phyloP scores from a whole-genome alignment of 2,113 vertebrate species.

The Urocolius indicus region DNA sequence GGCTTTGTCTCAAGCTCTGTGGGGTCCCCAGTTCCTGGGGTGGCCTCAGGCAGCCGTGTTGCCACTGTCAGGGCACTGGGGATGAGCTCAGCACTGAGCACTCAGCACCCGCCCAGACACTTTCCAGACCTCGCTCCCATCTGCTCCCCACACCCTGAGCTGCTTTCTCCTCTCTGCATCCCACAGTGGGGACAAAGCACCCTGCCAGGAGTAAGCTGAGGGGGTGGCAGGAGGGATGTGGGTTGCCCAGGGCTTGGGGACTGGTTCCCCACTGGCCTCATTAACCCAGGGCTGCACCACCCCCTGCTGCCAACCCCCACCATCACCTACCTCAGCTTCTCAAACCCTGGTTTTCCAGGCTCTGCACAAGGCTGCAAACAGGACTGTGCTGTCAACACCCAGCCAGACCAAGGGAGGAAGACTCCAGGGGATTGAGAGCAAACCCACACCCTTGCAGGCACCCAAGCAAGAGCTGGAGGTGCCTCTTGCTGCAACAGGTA shows the following conservation, averaged over 20 bases:
- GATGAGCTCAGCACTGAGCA: background rate
- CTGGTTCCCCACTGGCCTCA: background rate
- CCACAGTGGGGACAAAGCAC: background rate
- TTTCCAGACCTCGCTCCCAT: background rate
- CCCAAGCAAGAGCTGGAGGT: background rate
- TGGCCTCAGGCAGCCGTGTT: background rate
- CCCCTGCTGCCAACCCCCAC: background rate
- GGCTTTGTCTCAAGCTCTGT: background rate
- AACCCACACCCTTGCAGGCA: background rate
- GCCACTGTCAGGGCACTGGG: background rate
- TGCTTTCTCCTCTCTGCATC: background rate
- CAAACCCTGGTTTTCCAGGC: background rate
- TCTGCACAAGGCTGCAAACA: background rate
- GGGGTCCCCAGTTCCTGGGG: background rate
- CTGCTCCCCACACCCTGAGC: background rate
- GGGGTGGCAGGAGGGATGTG: background rate
- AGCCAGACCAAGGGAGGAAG: background rate
- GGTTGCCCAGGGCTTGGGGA: accelerated
- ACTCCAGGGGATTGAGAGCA: background rate
- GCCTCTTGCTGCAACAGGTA: accelerated
- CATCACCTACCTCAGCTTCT: background rate
- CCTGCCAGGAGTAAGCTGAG: background rate
- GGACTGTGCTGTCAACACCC: accelerated
- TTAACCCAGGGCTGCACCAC: background rate
- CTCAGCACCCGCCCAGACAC: background rate